Evolutionary conservation across 2,797 vertebrate genomes (phyloP).

Genomic region (Cetoscarus ocellatus): DNA sequence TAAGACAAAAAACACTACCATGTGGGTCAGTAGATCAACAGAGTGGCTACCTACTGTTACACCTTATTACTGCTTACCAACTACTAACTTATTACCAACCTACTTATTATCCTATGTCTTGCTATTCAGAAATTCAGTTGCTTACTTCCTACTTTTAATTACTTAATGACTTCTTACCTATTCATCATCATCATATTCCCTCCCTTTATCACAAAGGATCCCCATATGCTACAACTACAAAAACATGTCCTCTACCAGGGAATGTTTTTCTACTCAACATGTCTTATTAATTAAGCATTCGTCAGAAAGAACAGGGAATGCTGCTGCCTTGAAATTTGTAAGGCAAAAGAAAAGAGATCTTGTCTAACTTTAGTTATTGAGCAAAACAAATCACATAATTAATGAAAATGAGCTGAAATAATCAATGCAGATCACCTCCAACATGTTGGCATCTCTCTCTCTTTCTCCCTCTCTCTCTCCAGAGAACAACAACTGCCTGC

Average conservation of each 20-base stretch:
- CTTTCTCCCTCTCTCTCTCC: constrained; percentile 29
- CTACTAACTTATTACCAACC: too few species aligned
- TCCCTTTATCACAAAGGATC: constrained; percentile 24
- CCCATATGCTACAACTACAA: constrained; percentile 18
- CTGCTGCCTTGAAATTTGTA: constrained; percentile 74
- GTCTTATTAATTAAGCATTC: constrained; percentile 71
- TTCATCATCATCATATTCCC: too few species aligned
- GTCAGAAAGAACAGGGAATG: constrained; percentile 62
- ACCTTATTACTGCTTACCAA: too few species aligned
- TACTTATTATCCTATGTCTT: too few species aligned
- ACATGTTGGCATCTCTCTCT: constrained; percentile 58
- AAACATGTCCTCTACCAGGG: background rate
- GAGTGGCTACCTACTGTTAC: too few species aligned
- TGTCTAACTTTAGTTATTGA: constrained; percentile 73
- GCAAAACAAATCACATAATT: constrained; percentile 84
- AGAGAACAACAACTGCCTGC: constrained; percentile 60
- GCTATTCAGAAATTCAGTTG: too few species aligned
- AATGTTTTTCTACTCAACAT: constrained; percentile 55
- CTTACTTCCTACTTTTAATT: too few species aligned
- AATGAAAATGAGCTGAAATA: constrained; percentile 78
- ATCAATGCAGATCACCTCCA: constrained; percentile 79
- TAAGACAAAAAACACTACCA: too few species aligned
- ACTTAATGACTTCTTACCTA: too few species aligned
- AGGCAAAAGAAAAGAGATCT: constrained; percentile 61
- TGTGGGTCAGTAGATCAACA: too few species aligned